Evolutionary conservation across 1,140 invertebrate genomes (phyloP), one percentile per base, ranked within the genome.

Genomic region (Maniola jurtina): DNA sequence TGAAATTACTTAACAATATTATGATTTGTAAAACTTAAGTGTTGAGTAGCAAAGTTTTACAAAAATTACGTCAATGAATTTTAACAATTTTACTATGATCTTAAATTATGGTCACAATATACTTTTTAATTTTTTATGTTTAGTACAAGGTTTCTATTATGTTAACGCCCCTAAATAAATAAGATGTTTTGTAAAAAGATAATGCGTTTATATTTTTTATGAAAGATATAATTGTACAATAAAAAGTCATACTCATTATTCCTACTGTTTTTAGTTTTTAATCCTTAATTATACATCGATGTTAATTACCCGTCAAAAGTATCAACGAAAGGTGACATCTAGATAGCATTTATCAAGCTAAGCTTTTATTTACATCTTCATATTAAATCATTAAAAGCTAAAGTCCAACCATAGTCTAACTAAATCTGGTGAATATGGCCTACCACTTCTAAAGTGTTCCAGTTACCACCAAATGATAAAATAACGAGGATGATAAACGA

Each of bases 171-270:
- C 13, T 45, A 45, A 45, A 45, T 45, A n/a, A 45, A 13, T 45
- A 45, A 45, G 10, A 11, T 45, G 9, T 45, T 45, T 45, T 45
- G 42, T 45, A 45, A 45, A n/a, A 45, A 45, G 42, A 13, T 45
- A 45, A 38, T 38, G 7, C 10, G 38, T 38, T 38, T 38, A 13
- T 45, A 45, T 45, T 45, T 45, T 45, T 45, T 45, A 45, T 45
- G 42, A 45, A 45, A 45, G 13, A 45, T 45, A 45, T 45, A 45
- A 45, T 45, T 45, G 42, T 45, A 45, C 42, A 45, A 45, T 45
- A 45, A 45, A 45, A 45, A 45, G 42, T 45, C 42, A 45, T 45
- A 45, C 42, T 45, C 42, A 45, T 45, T 45, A 45, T 45, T 45
- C 13, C 42, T 13, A 45, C 42, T 45, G 42, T 45, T 45, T 45